Base-by-base conservation (phyloP, 23 tunicate genomes). In the Styela clava region DNA sequence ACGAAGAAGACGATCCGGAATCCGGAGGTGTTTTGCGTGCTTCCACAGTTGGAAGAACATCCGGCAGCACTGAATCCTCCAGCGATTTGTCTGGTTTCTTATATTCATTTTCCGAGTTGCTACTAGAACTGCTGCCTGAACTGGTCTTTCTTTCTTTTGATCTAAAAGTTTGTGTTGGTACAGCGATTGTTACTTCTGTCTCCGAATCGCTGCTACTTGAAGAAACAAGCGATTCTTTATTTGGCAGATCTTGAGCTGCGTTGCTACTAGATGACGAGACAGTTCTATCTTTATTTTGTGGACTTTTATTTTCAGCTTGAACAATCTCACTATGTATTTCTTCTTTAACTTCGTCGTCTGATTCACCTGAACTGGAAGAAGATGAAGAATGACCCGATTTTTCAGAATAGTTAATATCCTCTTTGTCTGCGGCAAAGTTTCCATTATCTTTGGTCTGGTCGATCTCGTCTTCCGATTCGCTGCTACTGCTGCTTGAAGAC, bases 201-300 rank as follows among this genome's bases (percentile, higher is more conserved):
- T 72, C 78, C 16, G 36, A 31, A 33, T 72, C 78, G 22, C 71
- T 67, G 71, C 78, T 72, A 33, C 78, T 72, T 52, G 51, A 23
- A 27, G 78, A 72, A 44, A 31, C 29, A 18, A 24, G 9, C 5
- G 70, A 65, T 44, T 76, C 63, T 76, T 25, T 24, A 22, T 37
- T 76, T 12, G 23, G 32, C 18, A 18, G 81, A 21, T 29, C 29
- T 29, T 52, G 32, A 18, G 1, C 2, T 16, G 24, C 18, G 16
- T 64, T 76, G 63, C 81, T 76, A 18, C 31, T 24, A 18, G 2
- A 76, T 22, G 63, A 35, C 30, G 65, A 37, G 7, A 19, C 81
- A n/a, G 24, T 35, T 35, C 65, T 51, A 20, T 18, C 20, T 1
- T 52, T 51, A 5, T 25, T 12, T 16, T 21, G 64, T 12, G 35